phyloP scores from a whole-genome alignment of 2,113 vertebrate genomes.

The Phrynosoma blainvillii region DNA sequence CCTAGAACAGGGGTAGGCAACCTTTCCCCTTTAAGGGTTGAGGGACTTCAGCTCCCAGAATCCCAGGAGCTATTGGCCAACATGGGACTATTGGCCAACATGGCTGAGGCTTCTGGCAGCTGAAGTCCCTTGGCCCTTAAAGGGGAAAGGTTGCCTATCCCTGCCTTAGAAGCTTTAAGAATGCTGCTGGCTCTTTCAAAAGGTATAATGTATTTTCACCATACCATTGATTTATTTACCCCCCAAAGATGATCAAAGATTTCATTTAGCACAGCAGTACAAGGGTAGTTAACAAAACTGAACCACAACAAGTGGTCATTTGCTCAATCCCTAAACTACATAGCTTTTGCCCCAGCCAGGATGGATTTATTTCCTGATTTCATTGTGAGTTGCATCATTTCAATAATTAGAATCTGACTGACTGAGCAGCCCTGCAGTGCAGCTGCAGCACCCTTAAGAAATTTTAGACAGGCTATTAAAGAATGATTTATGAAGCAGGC shows the following conservation, averaged over 20 bases:
- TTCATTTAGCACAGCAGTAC: constrained; percentile 38
- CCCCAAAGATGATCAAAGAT: not conserved
- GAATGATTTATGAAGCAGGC: constrained; percentile 75
- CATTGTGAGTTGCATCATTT: constrained; percentile 60
- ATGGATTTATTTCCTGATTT: constrained; percentile 57
- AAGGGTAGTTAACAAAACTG: constrained; percentile 23
- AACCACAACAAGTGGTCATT: not conserved
- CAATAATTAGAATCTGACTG: constrained; percentile 60
- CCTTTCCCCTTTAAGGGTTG: too few species aligned
- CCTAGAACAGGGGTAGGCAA: too few species aligned
- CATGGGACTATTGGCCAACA: too few species aligned
- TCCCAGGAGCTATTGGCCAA: too few species aligned
- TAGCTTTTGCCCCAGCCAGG: constrained; percentile 35
- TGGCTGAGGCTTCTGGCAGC: too few species aligned
- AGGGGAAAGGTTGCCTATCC: too few species aligned
- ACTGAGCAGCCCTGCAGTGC: constrained; percentile 56
- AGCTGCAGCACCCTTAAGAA: constrained; percentile 69
- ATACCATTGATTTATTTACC: not conserved
- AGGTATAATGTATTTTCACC: not conserved
- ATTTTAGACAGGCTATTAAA: constrained; percentile 74
- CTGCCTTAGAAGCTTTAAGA: not conserved
- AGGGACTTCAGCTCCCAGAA: too few species aligned
- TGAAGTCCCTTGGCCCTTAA: too few species aligned
- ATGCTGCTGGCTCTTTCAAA: not conserved
- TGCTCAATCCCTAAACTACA: constrained; percentile 22